Evolutionary conservation across 2,113 vertebrate species (phyloP), one percentile per base, ranked within the genome.

Genomic region (Pseudopodoces humilis): DNA sequence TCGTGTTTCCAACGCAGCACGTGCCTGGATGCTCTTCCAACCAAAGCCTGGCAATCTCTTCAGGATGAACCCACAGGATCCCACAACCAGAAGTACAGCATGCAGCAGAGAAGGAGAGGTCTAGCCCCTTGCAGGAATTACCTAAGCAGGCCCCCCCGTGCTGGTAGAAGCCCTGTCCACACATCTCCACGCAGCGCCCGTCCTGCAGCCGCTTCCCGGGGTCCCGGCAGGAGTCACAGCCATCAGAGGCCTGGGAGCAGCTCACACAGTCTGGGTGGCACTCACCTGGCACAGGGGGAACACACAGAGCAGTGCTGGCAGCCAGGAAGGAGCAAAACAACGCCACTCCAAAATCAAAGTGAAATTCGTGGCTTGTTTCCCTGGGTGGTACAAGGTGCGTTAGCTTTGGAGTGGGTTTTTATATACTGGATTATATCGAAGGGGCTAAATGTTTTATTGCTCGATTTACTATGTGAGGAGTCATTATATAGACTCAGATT

Each of bases 221-320:
- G 43, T 99, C 98, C 12, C 53, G 97, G 89, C 98, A 99, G 95
- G 98, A 92, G 27, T 97, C 93, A 77, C 98, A 99, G 90, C 33
- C 97, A 50, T 98, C 98, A 11, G 97, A 95, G 49, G 96, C 96
- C 53, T 58, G 96, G 15, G 98, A 98, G 92, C 98, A 99, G 81
- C 97, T 98, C 97, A 98, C 76, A 55, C 98, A 99, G 92, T 98
- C 98, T 2, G 97, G 82, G 86, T 98, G 97, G 94, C 98, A 99
- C 67, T 49, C 96, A 52, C 95, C 98, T 98, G 82, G 37, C 86
- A 79, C 44, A 9, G 75, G 79, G 59, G 46, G 27, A 67, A 90
- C 86, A 94, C 87, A 84, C 21, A 53, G 78, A 30, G n/a, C 70
- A n/a, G 47, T 0, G 33, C 1, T 83, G 76, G 55, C 47, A 31